Conservation (phyloP, 2,888 invertebrate species). For the Caenorhabditis drosophilae region DNA sequence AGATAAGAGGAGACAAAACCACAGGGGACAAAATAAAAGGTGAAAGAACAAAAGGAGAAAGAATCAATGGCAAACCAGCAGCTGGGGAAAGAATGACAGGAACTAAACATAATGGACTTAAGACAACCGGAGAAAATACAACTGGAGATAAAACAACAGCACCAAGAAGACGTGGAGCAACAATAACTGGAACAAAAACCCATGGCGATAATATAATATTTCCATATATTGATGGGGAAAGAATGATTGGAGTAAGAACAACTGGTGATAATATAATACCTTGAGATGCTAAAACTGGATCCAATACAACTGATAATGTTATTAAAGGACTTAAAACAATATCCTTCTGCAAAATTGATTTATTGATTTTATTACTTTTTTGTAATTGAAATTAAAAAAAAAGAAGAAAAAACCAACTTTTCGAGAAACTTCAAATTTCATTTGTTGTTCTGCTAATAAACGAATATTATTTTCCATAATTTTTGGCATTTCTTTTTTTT, state of each 20-base stretch:
- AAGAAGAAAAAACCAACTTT: conserved; percentile 8
- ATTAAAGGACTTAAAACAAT: too few relatives aligned
- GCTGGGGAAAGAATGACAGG: conserved; percentile 41
- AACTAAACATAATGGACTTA: conserved; percentile 36
- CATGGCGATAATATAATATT: conserved; percentile 40
- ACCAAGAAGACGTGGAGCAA: conserved; percentile 43
- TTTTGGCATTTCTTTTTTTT: conserved; percentile 23
- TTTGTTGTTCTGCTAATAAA: conserved; percentile 34
- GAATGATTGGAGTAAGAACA: conserved; percentile 31
- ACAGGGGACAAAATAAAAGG: conserved; percentile 39
- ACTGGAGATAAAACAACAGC: conserved; percentile 44
- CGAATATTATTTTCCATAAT: conserved; percentile 43
- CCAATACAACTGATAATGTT: not conserved
- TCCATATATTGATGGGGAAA: conserved; percentile 45
- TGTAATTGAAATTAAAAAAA: not conserved
- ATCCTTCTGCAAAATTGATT: too few relatives aligned
- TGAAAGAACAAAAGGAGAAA: conserved; percentile 46
- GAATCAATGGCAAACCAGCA: conserved; percentile 40
- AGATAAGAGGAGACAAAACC: conserved; percentile 34
- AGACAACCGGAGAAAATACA: conserved; percentile 41
- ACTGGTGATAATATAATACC: conserved; percentile 47
- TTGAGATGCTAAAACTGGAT: conserved; percentile 35
- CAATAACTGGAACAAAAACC: conserved; percentile 48
- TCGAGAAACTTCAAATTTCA: conserved; percentile 30
- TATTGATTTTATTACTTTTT: not conserved